phyloP scores from a whole-genome alignment of 2,797 vertebrate species.

The Hydrophis major region DNA sequence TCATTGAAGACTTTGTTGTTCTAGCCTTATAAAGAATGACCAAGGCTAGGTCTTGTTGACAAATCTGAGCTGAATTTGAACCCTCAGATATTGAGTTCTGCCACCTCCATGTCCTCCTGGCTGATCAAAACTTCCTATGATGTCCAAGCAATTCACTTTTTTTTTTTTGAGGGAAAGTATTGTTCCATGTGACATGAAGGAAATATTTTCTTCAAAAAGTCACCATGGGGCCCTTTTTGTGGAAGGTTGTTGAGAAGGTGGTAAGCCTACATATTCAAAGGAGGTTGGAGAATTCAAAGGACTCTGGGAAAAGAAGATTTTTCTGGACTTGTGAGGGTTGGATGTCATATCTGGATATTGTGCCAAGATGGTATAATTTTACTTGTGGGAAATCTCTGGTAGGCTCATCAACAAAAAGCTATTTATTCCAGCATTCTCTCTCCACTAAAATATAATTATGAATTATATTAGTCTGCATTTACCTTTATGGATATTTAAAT shows the following conservation, averaged over 20 bases:
- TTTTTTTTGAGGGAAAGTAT: not conserved
- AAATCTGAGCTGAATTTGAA: not conserved
- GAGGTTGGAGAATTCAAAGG: not conserved
- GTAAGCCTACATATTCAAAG: not conserved
- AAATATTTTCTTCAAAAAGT: not conserved
- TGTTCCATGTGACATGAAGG: not conserved
- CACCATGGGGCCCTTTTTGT: not conserved
- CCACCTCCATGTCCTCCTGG: not conserved
- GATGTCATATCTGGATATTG: too few species aligned
- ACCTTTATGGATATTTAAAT: not conserved
- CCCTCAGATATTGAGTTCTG: not conserved
- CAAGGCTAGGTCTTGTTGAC: not conserved
- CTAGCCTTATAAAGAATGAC: not conserved
- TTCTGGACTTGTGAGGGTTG: too few species aligned
- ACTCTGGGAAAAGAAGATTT: too few species aligned
- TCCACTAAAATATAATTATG: not conserved
- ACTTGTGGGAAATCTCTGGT: not conserved
- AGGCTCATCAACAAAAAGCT: not conserved
- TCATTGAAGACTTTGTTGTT: not conserved
- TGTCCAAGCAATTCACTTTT: not conserved
- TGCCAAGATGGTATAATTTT: not conserved
- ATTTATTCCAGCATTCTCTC: not conserved
- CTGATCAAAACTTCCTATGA: not conserved
- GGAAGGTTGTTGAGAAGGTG: not conserved
- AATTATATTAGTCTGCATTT: not conserved